Evolutionary conservation across 2,888 invertebrate genomes (phyloP).

Genomic region (Chelonus formosanus): DNA sequence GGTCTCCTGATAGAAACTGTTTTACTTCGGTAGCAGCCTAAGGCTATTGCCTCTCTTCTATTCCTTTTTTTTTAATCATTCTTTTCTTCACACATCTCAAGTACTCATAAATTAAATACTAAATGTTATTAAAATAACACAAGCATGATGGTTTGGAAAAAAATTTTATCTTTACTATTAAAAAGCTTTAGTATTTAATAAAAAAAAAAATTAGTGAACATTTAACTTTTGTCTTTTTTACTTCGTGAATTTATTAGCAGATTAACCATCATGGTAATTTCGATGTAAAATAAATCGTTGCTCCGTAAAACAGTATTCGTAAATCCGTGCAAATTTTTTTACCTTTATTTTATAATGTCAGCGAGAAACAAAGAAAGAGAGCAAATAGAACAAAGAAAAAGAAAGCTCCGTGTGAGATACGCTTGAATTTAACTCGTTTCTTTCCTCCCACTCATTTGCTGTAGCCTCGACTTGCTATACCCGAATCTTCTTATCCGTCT

Average conservation of each 20-base stretch:
- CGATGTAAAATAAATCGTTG: conserved; percentile 30
- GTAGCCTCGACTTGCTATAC: conserved; percentile 31
- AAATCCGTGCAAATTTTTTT: conserved; percentile 28
- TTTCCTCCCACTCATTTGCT: conserved; percentile 26
- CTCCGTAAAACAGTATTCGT: conserved; percentile 30
- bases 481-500: conserved; percentile 42
- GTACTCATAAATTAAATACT: too few relatives aligned
- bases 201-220: not conserved
- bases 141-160: too few relatives aligned
- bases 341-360: conserved; percentile 11
- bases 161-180: too few relatives aligned
- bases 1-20: conserved; percentile 4
- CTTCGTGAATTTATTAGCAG: conserved; percentile 13
- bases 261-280: conserved; percentile 38
- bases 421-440: conserved; percentile 32
- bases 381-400: conserved; percentile 1
- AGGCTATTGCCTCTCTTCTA: conserved; percentile 15
- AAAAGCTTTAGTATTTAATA: too few relatives aligned
- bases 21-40: not conserved
- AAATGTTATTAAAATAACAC: too few relatives aligned
- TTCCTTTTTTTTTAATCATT: not conserved
- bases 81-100: conserved; percentile 2
- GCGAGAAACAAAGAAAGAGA: not conserved
- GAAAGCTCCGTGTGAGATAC: conserved; percentile 35
- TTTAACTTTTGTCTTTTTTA: conserved; percentile 2